phyloP scores from a whole-genome alignment of 2,113 vertebrate genomes.

The Sialia sialis region DNA sequence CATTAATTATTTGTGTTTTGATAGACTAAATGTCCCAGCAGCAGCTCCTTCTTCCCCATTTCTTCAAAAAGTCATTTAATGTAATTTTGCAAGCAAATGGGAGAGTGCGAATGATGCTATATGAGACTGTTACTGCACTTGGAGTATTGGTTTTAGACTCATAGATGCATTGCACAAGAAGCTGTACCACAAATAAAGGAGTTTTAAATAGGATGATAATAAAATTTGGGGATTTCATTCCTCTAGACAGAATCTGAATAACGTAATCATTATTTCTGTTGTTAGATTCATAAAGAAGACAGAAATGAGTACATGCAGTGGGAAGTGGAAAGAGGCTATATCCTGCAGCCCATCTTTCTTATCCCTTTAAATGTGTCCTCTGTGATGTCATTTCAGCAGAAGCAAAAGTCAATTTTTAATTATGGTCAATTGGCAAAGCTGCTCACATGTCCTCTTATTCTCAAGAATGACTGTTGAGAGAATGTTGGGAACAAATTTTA shows the following conservation, averaged over 20 bases:
- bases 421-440: rapidly evolving
- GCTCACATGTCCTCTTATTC: not conserved
- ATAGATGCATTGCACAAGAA: not conserved
- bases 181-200: not conserved
- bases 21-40: constrained; percentile 57
- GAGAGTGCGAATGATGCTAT: not conserved
- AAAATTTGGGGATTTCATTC: not conserved
- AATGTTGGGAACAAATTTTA: rapidly evolving
- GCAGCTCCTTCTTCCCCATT: constrained; percentile 32
- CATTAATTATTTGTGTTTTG: constrained; percentile 74
- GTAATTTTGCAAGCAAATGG: constrained; percentile 28
- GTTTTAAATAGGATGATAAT: not conserved
- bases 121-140: constrained; percentile 17
- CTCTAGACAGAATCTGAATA: not conserved
- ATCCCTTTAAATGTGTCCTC: not conserved
- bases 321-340: not conserved
- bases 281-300: not conserved
- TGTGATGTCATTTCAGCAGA: not conserved
- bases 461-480: not conserved
- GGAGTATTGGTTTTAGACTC: not conserved
- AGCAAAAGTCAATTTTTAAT: not conserved
- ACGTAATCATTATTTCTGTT: not conserved
- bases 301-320: not conserved
- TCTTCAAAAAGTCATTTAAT: constrained; percentile 61
- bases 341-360: not conserved